phyloP scores from a whole-genome alignment of 2,888 invertebrate genomes.

The Hoplodrina ambigua region DNA sequence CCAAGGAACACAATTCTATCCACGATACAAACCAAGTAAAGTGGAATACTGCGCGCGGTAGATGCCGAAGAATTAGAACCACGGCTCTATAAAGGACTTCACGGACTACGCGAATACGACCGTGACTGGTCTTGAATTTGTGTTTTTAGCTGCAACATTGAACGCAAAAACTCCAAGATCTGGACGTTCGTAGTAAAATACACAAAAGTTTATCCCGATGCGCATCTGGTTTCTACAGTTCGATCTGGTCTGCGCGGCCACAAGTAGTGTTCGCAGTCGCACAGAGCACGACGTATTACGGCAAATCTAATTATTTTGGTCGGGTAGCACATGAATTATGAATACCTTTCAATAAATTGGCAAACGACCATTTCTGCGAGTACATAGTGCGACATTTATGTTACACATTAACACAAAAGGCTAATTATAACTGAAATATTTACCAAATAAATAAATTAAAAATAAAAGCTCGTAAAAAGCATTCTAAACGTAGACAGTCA shows the following conservation, averaged over 20 bases:
- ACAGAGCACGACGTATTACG: not conserved
- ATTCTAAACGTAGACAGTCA: slow-evolving; percentile 9
- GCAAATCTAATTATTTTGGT: not conserved
- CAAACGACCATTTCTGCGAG: slow-evolving; percentile 43
- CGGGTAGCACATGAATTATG: not conserved
- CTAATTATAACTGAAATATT: slow-evolving; percentile 8
- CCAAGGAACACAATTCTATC: no score
- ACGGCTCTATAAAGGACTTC: no score
- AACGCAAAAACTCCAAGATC: no score
- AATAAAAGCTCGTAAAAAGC: not conserved
- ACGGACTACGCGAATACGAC: no score
- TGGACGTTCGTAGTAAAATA: no score
- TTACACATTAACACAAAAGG: not conserved
- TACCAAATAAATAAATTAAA: slow-evolving; percentile 1
- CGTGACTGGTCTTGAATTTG: no score
- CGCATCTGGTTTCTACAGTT: not conserved
- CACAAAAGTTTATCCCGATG: no score
- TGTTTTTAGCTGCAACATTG: no score
- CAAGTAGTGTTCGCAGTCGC: not conserved
- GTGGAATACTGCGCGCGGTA: no score
- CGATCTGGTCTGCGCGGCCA: not conserved
- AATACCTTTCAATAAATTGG: slow-evolving; percentile 59
- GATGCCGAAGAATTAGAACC: no score
- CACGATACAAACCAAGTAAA: no score
- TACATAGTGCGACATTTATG: slow-evolving; percentile 57